Evolutionary conservation across 2,797 vertebrate species (phyloP).

Genomic region (Phrynocephalus guinanensis): DNA sequence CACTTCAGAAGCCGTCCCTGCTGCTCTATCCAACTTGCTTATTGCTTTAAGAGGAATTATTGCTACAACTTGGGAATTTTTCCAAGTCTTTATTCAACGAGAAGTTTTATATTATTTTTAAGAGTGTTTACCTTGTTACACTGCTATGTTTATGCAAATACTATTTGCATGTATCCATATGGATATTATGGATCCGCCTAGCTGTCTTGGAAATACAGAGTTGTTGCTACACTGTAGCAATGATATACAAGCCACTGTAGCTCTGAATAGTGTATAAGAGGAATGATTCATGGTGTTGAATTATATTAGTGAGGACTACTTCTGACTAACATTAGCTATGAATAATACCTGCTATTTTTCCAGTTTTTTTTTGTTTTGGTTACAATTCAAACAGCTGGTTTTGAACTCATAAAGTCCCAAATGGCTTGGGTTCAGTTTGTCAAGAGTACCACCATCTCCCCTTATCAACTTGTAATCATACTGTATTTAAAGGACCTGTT

Average conservation of each 20-base stretch:
- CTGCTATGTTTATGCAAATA: constrained; percentile 46
- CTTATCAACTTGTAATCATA: too few species aligned
- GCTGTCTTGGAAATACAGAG: constrained; percentile 59
- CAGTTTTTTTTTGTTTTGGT: neutral
- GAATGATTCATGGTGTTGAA: constrained; percentile 48
- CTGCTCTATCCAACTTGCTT: constrained; percentile 42
- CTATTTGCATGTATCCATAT: constrained; percentile 62
- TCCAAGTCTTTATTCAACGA: constrained; percentile 22
- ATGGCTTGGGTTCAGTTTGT: neutral
- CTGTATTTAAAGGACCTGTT: too few species aligned
- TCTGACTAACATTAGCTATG: neutral
- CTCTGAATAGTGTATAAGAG: constrained; percentile 57
- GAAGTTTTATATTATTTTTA: constrained; percentile 54
- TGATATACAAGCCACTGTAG: constrained; percentile 40
- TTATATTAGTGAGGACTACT: constrained; percentile 12
- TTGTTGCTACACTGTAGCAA: constrained; percentile 44
- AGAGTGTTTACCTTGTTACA: constrained; percentile 55
- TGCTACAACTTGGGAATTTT: constrained; percentile 22
- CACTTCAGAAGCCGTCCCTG: neutral
- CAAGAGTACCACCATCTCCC: neutral
- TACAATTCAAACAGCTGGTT: neutral
- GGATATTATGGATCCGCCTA: constrained; percentile 39
- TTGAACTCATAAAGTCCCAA: neutral
- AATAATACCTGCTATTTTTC: neutral
- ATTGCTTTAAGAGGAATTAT: constrained; percentile 1